Base-by-base conservation (phyloP, 2,888 invertebrate species). In the Drosophila crucigera region DNA sequence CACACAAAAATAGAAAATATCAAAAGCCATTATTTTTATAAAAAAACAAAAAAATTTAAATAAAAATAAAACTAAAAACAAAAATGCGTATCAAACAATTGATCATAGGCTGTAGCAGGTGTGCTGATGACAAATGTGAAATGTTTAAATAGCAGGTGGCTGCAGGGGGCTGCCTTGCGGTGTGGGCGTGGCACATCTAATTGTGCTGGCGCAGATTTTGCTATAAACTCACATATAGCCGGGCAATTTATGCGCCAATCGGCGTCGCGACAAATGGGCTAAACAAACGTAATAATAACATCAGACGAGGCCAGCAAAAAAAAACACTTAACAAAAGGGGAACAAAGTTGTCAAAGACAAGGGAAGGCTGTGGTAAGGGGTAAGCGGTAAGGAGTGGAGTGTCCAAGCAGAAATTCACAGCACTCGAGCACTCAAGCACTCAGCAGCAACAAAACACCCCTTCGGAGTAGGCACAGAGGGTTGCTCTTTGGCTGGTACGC, bases 281-380 rank as follows among this genome's bases (percentile, higher is more conserved):
- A 77, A 89, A 89, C 90, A 85, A 89, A 87, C 78, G 76, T 86
- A 89, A 84, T 84, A 84, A 84, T 79, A 84, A 86, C 81, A 89
- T 89, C 74, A 86, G 80, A 69, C 60, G 14, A n/a, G 67, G 61
- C 67, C 69, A 59, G 31, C 22, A 30, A 35, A 54, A 63, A 43
- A 22, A 16, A 61, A 73, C 14, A 35, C 35, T 35, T 35, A 68
- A 61, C 73, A 68, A 62, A 80, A 81, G 76, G 84, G 84, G 87
- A 83, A 82, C 82, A 68, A 68, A 70, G 63, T 56, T 74, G 68
- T 70, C 49, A 68, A 65, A 69, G 31, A 7, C 4, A 16, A 31
- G 31, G 31, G 31, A 31, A 31, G 7, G 31, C 2, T 31, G 9
- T 2, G 2, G 5, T 33, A 5, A 14, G 14, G n/a, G 22, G 39